A percentile compares a stretch with the other conserved stretches of the same genome.
Conservation (phyloP, 2,888 invertebrate species). For the Biston betularia region DNA sequence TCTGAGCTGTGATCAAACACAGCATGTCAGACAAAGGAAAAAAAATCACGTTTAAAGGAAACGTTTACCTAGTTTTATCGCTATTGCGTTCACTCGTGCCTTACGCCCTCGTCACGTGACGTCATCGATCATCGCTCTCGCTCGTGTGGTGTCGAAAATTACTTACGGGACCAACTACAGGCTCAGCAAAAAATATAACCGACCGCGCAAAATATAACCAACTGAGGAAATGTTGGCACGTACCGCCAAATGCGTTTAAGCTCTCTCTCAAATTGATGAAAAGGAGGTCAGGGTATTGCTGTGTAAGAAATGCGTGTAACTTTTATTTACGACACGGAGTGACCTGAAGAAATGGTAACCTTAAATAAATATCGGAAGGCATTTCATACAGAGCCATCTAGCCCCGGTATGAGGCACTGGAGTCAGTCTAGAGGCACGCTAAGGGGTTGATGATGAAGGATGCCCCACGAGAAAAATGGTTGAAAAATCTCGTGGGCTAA, state of each 20-base stretch:
- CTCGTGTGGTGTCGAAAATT: conserved; percentile 68
- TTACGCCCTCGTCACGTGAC: conserved; percentile 62
- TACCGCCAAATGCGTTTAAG: conserved; percentile 35
- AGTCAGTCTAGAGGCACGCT: no score
- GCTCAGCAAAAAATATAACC: conserved; percentile 48
- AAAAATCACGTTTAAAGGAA: neutral
- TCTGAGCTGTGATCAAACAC: no score
- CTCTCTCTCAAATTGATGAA: conserved; percentile 35
- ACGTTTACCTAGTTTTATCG: neutral
- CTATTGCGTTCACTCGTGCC: conserved; percentile 24
- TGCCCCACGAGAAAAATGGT: no score
- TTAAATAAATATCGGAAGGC: no score
- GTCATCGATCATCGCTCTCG: conserved; percentile 75
- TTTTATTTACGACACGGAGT: conserved; percentile 12
- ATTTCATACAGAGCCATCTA: no score
- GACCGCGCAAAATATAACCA: conserved; percentile 13
- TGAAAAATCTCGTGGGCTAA: no score
- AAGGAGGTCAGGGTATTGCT: conserved; percentile 13
- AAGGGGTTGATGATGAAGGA: no score
- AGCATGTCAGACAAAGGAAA: no score
- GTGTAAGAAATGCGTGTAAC: conserved; percentile 9
- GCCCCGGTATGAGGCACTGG: no score
- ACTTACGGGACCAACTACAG: conserved; percentile 69
- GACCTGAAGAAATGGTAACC: neutral
- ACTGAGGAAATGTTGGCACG: conserved; percentile 26